Percentiles rank a stretch among this genome's conserved stretches.
phyloP scores from a whole-genome alignment of 2,888 invertebrate genomes.

The Parnassius smintheus region DNA sequence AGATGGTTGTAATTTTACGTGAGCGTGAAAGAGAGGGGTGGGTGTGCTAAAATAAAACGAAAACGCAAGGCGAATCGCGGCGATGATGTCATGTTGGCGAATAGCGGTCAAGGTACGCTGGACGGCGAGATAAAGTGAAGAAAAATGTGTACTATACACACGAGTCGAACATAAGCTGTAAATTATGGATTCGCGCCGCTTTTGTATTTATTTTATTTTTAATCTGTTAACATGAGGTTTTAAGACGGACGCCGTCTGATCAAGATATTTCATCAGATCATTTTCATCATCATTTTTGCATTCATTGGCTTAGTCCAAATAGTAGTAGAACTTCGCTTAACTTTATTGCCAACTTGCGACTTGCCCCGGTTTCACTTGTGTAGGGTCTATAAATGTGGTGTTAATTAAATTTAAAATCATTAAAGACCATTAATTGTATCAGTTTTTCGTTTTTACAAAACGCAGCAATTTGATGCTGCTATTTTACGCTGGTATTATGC shows the following conservation, averaged over 20 bases:
- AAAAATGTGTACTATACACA: constrained; percentile 22
- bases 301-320: too few relatives aligned
- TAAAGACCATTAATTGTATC: too few relatives aligned
- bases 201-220: constrained; percentile 19
- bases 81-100: constrained; percentile 68
- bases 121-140: constrained; percentile 37
- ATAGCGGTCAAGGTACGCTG: constrained; percentile 74
- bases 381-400: too few relatives aligned
- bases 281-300: too few relatives aligned
- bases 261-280: constrained; percentile 3
- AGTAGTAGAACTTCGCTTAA: too few relatives aligned
- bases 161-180: constrained; percentile 10
- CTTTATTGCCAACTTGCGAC: too few relatives aligned
- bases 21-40: constrained; percentile 44
- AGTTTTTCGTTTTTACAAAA: too few relatives aligned
- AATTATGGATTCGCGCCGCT: constrained; percentile 20
- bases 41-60: constrained; percentile 60
- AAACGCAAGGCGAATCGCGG: constrained; percentile 46
- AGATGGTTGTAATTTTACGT: constrained; percentile 27
- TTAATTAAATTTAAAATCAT: too few relatives aligned
- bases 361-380: too few relatives aligned
- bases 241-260: background rate
- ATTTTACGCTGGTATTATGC: too few relatives aligned
- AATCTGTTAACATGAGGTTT: too few relatives aligned
- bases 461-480: too few relatives aligned